Base-by-base conservation (phyloP, 2,888 invertebrate genomes). In the Melangyna quadrimaculata region DNA sequence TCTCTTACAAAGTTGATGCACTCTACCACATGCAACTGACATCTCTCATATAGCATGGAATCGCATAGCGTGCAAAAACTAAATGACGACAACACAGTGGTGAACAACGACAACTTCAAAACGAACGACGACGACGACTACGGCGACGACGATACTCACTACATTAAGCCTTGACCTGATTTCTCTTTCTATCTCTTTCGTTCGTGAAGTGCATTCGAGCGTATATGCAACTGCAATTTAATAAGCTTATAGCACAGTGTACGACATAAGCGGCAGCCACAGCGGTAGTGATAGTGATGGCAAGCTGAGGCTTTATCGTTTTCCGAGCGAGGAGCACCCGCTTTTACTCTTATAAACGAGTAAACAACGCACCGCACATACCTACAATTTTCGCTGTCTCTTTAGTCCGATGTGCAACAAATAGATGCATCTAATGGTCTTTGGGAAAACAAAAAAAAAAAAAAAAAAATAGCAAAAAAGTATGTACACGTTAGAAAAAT, bases 121-220 rank as follows among this genome's bases (percentile, higher is more conserved):
- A 57, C 71, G 59, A 59, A 55, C 78, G 22, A 59, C 74, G 53
- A 80, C 80, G 81, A 80, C 73, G 63, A 74, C n/a, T n/a, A n/a
- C n/a, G n/a, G n/a, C n/a, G n/a, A n/a, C n/a, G n/a, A n/a, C n/a
- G n/a, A n/a, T n/a, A n/a, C n/a, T n/a, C n/a, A n/a, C n/a, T 61
- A 77, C 80, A 90, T 90, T 91, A 88, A 91, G 92, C 91, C 91
- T 92, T 92, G 91, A 92, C 91, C 91, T 92, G 91, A 92, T 92
- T 92, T 92, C 91, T 92, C 91, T 91, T 91, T 91, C 88, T 78
- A 80, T 88, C 91, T 91, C 91, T 92, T 91, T 91, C 90, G 90
- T 86, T 86, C 81, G 77, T 78, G 86, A 86, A 86, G 80, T 81
- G 86, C 86, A 86, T 81, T 86, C 81, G 77, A 86, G 86, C 86